Evolutionary conservation across 2,797 vertebrate genomes (phyloP).

Genomic region (Novumbra hubbsi): DNA sequence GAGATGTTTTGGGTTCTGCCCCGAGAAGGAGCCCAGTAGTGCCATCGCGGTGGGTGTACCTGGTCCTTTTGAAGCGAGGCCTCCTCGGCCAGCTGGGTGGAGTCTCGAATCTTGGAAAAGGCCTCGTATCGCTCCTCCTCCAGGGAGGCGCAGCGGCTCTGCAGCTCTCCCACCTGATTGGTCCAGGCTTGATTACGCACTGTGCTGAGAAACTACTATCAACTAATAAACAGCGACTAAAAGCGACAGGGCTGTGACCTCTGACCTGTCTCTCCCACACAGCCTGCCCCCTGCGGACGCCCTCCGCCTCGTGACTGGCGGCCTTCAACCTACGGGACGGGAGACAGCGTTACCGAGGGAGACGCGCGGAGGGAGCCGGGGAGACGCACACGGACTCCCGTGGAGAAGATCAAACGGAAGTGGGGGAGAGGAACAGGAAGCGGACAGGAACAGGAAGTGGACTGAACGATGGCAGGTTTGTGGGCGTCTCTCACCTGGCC

Average conservation of each 20-base stretch:
- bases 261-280: constrained; percentile 80
- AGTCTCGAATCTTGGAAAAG: constrained; percentile 79
- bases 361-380: not conserved
- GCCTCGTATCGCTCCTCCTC: constrained; percentile 85
- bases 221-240: not conserved
- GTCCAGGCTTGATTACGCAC: not conserved
- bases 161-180: constrained; percentile 74
- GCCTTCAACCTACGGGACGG: constrained; percentile 72
- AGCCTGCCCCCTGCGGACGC: constrained; percentile 74
- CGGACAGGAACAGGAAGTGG: not conserved
- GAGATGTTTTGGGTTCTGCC: not conserved
- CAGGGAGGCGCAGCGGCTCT: constrained; percentile 69
- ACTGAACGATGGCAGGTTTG: too few species aligned
- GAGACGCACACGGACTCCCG: not conserved
- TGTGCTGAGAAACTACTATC: not conserved
- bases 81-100: constrained; percentile 87
- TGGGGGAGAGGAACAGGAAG: too few species aligned
- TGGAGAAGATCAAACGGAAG: too few species aligned
- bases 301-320: constrained; percentile 76
- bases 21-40: not conserved
- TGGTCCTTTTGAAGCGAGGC: constrained; percentile 86
- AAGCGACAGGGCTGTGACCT: constrained; percentile 50
- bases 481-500: constrained; percentile 73
- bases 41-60: constrained; percentile 64
- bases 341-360: not conserved